Evolutionary conservation across 35 echinoderm and acorn worm genomes (phyloP), one percentile per base, ranked within the genome.

Genomic region (Strongylocentrotus purpuratus): DNA sequence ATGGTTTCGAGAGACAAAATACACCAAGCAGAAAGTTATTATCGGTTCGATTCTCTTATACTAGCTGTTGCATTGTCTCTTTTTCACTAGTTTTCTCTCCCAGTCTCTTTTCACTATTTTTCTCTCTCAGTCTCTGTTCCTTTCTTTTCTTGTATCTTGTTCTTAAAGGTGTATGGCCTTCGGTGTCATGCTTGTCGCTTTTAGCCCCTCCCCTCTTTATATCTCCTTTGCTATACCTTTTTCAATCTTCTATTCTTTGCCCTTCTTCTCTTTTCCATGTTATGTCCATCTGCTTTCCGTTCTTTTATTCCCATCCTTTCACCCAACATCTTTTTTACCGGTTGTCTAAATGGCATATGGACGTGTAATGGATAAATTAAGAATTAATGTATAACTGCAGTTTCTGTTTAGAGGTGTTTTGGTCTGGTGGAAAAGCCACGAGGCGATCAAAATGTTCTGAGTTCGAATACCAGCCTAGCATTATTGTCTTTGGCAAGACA

Each of bases 21-120:
- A 78, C 65, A 78, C 65, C 65, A 78, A 28, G 65, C 65, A 78
- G 65, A 78, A 78, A 78, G 65, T 78, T 78, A 78, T 78, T 78
- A 78, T 78, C 65, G 22, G 22, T 78, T 7, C 65, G 7, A n/a
- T 78, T 78, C 20, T 78, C 25, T 78, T 18, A 28, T n/a, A 78
- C 61, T 70, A 28, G 65, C 65, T 78, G 28, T 78, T 78, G 20
- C 22, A 78, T 78, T 78, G 65, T 78, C 65, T 28, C 7, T 7
- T 5, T n/a, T 78, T 78, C 28, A n/a, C 1, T 28, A n/a, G n/a
- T 8, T n/a, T n/a, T n/a, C 65, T 28, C 61, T 28, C 61, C 18
- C 18, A 20, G 17, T 28, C 25, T 28, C 25, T 15, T 28, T 28
- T 71, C 61, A 18, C 18, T 71, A 4, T 71, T 28, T 71, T 28